Base-by-base conservation (phyloP, 2,797 vertebrate species). In the Aphelocoma californica region DNA sequence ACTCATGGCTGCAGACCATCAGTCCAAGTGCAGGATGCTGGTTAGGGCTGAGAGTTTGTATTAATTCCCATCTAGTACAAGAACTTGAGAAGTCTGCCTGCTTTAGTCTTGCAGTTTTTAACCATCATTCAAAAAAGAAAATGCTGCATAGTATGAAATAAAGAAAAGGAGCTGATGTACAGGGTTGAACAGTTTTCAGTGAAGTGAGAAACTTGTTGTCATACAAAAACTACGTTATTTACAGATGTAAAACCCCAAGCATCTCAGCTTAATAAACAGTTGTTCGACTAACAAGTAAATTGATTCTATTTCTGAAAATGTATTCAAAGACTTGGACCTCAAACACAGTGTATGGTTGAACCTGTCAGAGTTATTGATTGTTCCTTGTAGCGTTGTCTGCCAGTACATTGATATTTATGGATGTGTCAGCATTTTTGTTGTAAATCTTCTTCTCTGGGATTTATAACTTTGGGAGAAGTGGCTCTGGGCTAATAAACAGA, bases 301-400 rank as follows among this genome's bases (percentile, higher is more conserved):
- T 23, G 6, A 45, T 74, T 78, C 50, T 50, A 0, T 83, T 92
- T 71, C 47, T 92, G 81, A 34, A 83, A 71, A 80, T 40, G 31
- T 36, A 14, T 83, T 90, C 18, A 29, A 88, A 93, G 61, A 9
- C 53, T 26, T 75, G 31, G 45, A 58, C 42, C 57, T 89, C 54
- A 75, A 85, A 75, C 1, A 0, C 7, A 58, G 26, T 18, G 18
- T 42, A 6, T 86, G 66, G n/a, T 58, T 95, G 61, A 86, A 91
- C 38, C 50, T 95, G 87, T 91, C 95, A 84, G 38, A 75, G 51
- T 96, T 92, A 93, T n/a, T 94, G 85, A 96, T 86, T 65, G 60
- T 36, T 90, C 44, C 81, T 81, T 14, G 2, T 86, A 81, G 83
- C 5, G 0, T 34, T 91, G 48, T 90, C 91, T 1, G 6, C 77